Evolutionary conservation across 2,888 invertebrate genomes (phyloP), one percentile per base, ranked within the genome.

Genomic region (Ditula angustiorana): DNA sequence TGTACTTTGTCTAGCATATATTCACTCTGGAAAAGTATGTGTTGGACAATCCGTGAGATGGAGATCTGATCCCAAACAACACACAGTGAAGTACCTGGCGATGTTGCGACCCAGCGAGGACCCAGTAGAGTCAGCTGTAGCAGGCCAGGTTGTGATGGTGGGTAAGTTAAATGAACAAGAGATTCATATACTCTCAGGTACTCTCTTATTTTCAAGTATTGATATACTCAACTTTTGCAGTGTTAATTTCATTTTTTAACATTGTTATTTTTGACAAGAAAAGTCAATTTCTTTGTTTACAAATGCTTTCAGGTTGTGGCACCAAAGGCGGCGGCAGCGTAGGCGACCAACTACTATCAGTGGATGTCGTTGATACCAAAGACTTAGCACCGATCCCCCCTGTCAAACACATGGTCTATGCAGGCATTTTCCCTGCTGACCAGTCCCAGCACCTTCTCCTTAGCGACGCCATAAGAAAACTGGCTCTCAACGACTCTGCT

Each of bases 61-160:
- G 70, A 87, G 88, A 64, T 94, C 96, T 65, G 95, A 96, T 57
- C 93, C 94, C 60, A 98, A 97, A 77, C 91, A 92, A 5, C 98
- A 98, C 82, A 95, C 95, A 72, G 95, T 99, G 0, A 96, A 95
- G 81, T 95, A 95, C 73, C 90, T 99, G 59, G 96, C 97, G 1
- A 85, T 99, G 50, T 90, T 99, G 69, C 93, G 96, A 70, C 99
- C 99, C 1, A 94, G 94, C 55, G 96, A 97, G 85, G 93, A 94
- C 69, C 81, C 92, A 3, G 93, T 96, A 4, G 83, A 94, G 37
- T 93, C 93, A 74, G 92, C 97, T 94, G 87, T 94, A 44, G 98
- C 98, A 52, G 99, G 99, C 1, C 99, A 99, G 94, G 98, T 99
- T 71, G 99, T 99, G 5, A 96, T 97, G 81, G 88, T 99, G 66